Evolutionary conservation across 2,797 vertebrate genomes (phyloP), one percentile per base, ranked within the genome.

Genomic region (Crypturellus tataupa): DNA sequence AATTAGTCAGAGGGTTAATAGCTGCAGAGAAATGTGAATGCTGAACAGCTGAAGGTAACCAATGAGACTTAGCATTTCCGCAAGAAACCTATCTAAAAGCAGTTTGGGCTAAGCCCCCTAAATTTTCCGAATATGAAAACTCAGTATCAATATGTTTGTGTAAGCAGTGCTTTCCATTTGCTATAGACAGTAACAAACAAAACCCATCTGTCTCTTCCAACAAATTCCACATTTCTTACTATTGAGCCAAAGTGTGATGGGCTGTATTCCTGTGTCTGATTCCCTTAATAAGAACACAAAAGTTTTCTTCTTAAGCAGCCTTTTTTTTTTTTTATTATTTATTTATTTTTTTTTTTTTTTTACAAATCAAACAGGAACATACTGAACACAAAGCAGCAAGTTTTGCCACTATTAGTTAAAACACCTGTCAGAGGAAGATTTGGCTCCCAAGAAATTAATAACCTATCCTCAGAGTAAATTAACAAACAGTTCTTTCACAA

Each of bases 311-410:
- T 70, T 15, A 58, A 81, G 31, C 14, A 89, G 33, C 1, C 39
- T 20, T 71, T 84, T 91, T 95, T 95, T 39, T 39, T 39, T 39
- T 37, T 37, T 37, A n/a, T n/a, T n/a, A n/a, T n/a, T n/a, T n/a
- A n/a, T n/a, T n/a, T n/a, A n/a, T 37, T 37, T 20, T 71, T 84
- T 91, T 95, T 95, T 20, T 71, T 84, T 91, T 95, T 95, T 90
- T 81, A 73, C 47, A 86, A 59, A 77, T 80, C 31, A 70, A 90
- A 82, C 25, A 75, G 23, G 58, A 91, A 92, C 3, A 12, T 31
- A n/a, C 24, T 79, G 55, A 87, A 89, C 35, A 69, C 21, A 79
- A 64, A 83, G 83, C n/a, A 65, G 8, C 40, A 83, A 69, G 70
- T 80, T 93, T 91, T 87, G 69, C 87, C 77, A 73, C 35, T 51